Conservation (phyloP, 2,888 invertebrate species). For the Watsonalla binaria region DNA sequence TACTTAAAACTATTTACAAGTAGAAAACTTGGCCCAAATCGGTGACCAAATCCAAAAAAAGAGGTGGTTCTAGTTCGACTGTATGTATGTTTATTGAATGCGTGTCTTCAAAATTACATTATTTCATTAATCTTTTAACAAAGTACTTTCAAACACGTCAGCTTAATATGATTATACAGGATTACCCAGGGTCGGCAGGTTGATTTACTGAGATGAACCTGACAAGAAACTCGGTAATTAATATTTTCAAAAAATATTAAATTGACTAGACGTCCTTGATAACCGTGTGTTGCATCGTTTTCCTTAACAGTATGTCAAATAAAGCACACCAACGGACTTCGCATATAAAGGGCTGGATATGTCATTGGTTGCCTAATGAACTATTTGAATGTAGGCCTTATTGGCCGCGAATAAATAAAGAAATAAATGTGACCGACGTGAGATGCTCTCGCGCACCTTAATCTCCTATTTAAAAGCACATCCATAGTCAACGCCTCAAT, state of each 20-base stretch:
- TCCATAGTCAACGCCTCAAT: slow-evolving; percentile 31
- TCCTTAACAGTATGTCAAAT: slow-evolving; percentile 56
- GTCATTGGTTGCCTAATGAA: slow-evolving; percentile 62
- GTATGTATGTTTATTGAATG: neutral
- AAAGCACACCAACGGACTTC: slow-evolving; percentile 49
- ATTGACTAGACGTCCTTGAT: slow-evolving; percentile 5
- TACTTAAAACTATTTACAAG: too few relatives aligned
- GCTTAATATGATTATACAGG: too few relatives aligned
- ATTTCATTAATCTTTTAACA: too few relatives aligned
- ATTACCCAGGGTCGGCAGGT: too few relatives aligned
- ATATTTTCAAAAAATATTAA: neutral
- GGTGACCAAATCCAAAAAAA: too few relatives aligned
- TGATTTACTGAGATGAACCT: too few relatives aligned
- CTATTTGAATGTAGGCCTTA: slow-evolving; percentile 75
- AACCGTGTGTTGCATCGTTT: slow-evolving; percentile 35
- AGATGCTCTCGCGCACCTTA: slow-evolving; percentile 58
- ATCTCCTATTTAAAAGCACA: slow-evolving; percentile 54
- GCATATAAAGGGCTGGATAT: slow-evolving; percentile 65
- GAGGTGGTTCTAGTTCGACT: too few relatives aligned
- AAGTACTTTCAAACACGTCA: too few relatives aligned
- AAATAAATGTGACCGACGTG: slow-evolving; percentile 56
- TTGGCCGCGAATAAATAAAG: slow-evolving; percentile 66
- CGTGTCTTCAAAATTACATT: too few relatives aligned
- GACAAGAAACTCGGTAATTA: too few relatives aligned
- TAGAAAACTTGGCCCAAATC: too few relatives aligned